A percentile compares a stretch with the other conserved stretches of the same genome.
phyloP scores from a whole-genome alignment of 2,888 invertebrate species.

The Hypsopygia costalis region DNA sequence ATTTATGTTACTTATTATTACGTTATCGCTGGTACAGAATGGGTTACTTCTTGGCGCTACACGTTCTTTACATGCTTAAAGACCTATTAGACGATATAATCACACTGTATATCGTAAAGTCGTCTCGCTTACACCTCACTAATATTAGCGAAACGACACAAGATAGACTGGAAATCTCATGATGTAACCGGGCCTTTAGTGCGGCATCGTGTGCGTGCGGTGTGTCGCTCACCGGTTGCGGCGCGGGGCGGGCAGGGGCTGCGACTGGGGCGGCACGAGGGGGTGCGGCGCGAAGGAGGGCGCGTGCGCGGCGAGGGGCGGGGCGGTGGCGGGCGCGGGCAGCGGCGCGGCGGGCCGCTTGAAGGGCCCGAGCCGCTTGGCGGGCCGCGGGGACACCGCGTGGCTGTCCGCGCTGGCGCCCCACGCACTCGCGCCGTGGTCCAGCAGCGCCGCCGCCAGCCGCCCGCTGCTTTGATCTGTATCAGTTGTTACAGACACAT shows the following conservation, averaged over 20 bases:
- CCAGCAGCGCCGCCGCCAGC: conserved; percentile 81
- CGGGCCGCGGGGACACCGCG: conserved; percentile 82
- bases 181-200: too few relatives aligned
- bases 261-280: conserved; percentile 15
- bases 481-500: too few relatives aligned
- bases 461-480: conserved; percentile 64
- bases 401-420: conserved; percentile 42
- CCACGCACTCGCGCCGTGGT: conserved; percentile 73
- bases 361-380: conserved; percentile 85
- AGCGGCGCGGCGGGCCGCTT: conserved; percentile 67
- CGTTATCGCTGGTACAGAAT: too few relatives aligned
- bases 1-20: too few relatives aligned
- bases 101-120: too few relatives aligned
- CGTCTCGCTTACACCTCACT: too few relatives aligned
- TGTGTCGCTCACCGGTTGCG: conserved; percentile 51
- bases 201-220: background rate
- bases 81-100: too few relatives aligned
- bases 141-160: too few relatives aligned
- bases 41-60: too few relatives aligned
- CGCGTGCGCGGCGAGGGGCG: conserved; percentile 27
- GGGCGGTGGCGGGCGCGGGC: conserved; percentile 23
- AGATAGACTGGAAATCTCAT: too few relatives aligned
- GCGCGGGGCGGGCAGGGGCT: conserved; percentile 33
- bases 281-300: conserved; percentile 30
- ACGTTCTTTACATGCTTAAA: too few relatives aligned